A percentile compares a stretch with the other conserved stretches of the same genome.
Evolutionary conservation across 2,888 invertebrate species (phyloP).

Genomic region (Biston betularia): DNA sequence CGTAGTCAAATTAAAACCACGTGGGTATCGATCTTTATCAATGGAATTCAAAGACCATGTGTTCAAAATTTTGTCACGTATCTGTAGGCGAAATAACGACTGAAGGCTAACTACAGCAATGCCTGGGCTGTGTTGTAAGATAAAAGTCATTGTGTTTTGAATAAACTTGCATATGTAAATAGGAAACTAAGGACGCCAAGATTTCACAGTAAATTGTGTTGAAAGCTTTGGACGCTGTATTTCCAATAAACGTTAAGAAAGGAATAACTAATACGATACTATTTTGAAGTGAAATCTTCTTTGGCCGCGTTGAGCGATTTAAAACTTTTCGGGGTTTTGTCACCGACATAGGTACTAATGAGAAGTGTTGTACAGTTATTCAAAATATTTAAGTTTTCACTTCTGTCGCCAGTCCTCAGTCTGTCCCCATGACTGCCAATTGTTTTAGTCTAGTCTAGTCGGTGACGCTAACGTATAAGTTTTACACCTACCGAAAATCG

Average conservation of each 20-base stretch:
- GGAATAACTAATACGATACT: not conserved
- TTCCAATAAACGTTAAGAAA: not conserved
- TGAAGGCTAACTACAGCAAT: conserved; percentile 53
- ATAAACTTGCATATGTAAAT: not conserved
- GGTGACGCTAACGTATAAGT: no score
- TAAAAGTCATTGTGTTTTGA: conserved; percentile 6
- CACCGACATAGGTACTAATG: no score
- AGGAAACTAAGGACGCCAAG: not conserved
- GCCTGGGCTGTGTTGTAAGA: conserved; percentile 26
- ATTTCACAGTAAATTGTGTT: not conserved
- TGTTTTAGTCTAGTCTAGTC: no score
- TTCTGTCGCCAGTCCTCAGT: no score
- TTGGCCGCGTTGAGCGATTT: no score
- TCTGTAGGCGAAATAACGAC: conserved; percentile 54
- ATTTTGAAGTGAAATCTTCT: no score
- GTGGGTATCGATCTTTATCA: conserved; percentile 55
- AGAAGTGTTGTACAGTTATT: no score
- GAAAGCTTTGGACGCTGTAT: no score
- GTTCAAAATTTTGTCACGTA: conserved; percentile 51
- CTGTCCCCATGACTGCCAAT: no score
- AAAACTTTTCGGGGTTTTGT: no score
- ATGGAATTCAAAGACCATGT: conserved; percentile 47
- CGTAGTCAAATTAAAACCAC: conserved; percentile 50
- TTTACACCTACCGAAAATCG: no score
- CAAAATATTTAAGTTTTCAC: no score